Evolutionary conservation across 1,140 invertebrate genomes (phyloP).

Genomic region (Anoplophora glabripennis): DNA sequence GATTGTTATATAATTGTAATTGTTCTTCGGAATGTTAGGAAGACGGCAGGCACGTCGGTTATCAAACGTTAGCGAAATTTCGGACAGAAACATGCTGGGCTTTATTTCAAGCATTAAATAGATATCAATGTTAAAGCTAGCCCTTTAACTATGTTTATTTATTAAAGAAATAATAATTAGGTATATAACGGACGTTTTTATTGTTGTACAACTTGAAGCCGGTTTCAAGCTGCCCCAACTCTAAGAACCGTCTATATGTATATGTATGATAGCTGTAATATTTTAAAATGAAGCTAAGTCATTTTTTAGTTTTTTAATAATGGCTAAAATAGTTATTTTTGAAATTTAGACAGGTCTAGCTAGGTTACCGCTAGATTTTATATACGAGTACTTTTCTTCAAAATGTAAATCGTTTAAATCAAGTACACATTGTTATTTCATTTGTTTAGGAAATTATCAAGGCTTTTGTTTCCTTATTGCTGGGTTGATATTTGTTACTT

Average conservation of each 20-base stretch:
- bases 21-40: not conserved
- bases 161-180: slow-evolving; percentile 12
- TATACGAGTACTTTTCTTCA: slow-evolving; percentile 17
- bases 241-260: not conserved
- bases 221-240: slow-evolving; percentile 10
- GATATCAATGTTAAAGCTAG: slow-evolving; percentile 21
- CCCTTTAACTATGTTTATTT: slow-evolving; percentile 23
- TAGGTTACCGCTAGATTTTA: slow-evolving; percentile 18
- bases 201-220: slow-evolving; percentile 7
- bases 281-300: slow-evolving; percentile 9
- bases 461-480: slow-evolving; percentile 1
- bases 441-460: slow-evolving; percentile 5
- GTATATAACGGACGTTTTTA: not conserved
- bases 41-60: not conserved
- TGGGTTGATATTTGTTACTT: too few relatives aligned
- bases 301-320: slow-evolving; percentile 15
- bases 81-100: slow-evolving; percentile 10
- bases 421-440: slow-evolving; percentile 12
- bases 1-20: not conserved
- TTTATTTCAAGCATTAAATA: slow-evolving; percentile 12
- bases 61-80: too few relatives aligned
- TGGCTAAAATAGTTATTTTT: slow-evolving; percentile 21
- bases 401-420: slow-evolving; percentile 19
- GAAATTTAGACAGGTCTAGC: slow-evolving; percentile 17
- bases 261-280: slow-evolving; percentile 18